Conservation (phyloP, 2,113 vertebrate genomes). For the Turnix velox region DNA sequence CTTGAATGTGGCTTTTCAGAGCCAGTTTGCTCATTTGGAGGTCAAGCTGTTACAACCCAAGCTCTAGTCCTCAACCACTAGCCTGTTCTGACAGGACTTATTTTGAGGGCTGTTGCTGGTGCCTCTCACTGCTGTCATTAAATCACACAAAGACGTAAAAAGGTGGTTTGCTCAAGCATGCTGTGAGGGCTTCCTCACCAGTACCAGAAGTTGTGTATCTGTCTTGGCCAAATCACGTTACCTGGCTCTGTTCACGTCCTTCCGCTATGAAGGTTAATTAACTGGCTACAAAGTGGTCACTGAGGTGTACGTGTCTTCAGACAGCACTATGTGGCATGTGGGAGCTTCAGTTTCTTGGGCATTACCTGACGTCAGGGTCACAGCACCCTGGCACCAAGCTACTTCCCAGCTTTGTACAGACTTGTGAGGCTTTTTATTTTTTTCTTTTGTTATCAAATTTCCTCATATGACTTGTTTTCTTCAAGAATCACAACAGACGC, state of each 20-base stretch:
- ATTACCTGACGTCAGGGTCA: not conserved
- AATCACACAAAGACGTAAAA: not conserved
- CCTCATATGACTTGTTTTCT: not conserved
- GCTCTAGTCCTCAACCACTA: not conserved
- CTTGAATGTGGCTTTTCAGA: not conserved
- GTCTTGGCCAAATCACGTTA: not conserved
- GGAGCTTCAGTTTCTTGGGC: not conserved
- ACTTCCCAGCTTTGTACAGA: not conserved
- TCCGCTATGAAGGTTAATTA: not conserved
- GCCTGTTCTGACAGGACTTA: not conserved
- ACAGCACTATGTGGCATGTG: not conserved
- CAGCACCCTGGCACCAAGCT: not conserved
- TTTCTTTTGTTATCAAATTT: not conserved
- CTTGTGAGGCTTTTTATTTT: rapidly evolving
- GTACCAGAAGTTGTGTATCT: not conserved
- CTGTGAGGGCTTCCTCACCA: not conserved
- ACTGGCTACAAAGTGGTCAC: not conserved
- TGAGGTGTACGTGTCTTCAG: not conserved
- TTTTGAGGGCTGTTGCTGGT: not conserved
- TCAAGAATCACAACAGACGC: not conserved
- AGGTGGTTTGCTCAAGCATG: not conserved
- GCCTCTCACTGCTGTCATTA: not conserved
- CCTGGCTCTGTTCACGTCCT: not conserved
- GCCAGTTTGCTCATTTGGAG: not conserved
- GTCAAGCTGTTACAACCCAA: too few species aligned